phyloP scores from a whole-genome alignment of 2,797 vertebrate species.

The Cephalopachus bancanus region DNA sequence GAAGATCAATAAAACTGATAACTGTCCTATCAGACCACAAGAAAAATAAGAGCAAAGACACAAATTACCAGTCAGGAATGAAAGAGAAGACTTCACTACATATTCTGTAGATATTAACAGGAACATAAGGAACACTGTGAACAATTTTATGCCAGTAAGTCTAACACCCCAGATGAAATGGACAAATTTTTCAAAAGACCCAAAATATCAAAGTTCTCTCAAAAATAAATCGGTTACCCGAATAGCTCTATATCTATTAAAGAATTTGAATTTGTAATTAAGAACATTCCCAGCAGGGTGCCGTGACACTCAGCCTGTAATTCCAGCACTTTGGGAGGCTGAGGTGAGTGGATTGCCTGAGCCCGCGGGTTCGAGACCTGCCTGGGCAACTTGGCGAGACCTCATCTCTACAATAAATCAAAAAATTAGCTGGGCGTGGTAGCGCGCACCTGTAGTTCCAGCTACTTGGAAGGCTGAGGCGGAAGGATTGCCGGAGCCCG shows the following conservation, averaged over 20 bases:
- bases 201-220: not conserved
- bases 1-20: not conserved
- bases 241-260: not conserved
- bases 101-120: not conserved
- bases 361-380: no score
- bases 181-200: not conserved
- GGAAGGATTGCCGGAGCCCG: no score
- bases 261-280: slow-evolving; percentile 21
- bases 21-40: not conserved
- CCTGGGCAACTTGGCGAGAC: no score
- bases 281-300: not conserved
- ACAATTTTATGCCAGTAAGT: not conserved
- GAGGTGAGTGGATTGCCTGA: no score
- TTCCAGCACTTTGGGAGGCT: no score
- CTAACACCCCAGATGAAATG: not conserved
- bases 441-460: no score
- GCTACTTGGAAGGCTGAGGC: no score
- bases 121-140: not conserved
- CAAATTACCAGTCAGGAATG: not conserved
- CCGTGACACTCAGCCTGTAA: no score
- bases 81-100: not conserved
- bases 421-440: no score
- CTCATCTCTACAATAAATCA: no score
- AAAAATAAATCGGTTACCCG: not conserved
- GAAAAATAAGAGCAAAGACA: not conserved